These are phyloP conservation scores for Chymomyza caudatula DNA, from an alignment of 2,888 invertebrate genomes.

Conservation along the genomic window DNA sequence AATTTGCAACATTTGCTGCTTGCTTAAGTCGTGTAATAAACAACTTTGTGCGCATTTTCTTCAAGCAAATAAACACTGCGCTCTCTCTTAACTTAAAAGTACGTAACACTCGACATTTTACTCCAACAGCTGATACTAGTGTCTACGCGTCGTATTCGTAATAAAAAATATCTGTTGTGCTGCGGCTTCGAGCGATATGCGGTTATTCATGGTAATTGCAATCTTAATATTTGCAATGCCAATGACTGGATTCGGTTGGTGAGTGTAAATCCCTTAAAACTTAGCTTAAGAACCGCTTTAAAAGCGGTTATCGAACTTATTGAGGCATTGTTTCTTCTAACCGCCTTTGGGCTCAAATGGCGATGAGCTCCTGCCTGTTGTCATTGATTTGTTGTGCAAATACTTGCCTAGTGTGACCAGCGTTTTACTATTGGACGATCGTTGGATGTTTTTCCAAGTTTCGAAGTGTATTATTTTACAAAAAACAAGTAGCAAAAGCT, in stretches of 20 bases:
- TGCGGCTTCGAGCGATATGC: conserved; percentile 80
- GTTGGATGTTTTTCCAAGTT: too few species aligned
- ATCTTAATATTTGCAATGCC: conserved; percentile 92
- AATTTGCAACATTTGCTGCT: conserved; percentile 36
- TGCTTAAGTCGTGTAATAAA: conserved; percentile 58
- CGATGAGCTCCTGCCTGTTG: too few species aligned
- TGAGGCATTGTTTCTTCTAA: too few species aligned
- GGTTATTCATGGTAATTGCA: conserved; percentile 89
- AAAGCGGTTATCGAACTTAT: too few species aligned
- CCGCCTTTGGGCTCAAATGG: too few species aligned
- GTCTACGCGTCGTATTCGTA: conserved; percentile 29
- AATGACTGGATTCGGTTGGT: conserved; percentile 93
- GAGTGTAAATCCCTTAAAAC: conserved; percentile 79
- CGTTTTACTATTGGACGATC: too few species aligned
- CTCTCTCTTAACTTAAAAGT: conserved; percentile 21
- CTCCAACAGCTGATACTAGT: neutral
- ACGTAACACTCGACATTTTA: neutral
- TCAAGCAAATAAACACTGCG: conserved; percentile 46
- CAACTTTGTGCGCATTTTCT: conserved; percentile 23
- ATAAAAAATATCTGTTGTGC: conserved; percentile 43
- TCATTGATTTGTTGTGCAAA: too few species aligned
- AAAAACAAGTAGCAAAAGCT: too few species aligned
- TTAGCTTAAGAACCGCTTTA: too few species aligned
- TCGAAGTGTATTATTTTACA: too few species aligned
- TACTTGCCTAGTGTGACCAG: too few species aligned